phyloP scores from a whole-genome alignment of 2,888 invertebrate genomes.

The Aleiodes testaceus region DNA sequence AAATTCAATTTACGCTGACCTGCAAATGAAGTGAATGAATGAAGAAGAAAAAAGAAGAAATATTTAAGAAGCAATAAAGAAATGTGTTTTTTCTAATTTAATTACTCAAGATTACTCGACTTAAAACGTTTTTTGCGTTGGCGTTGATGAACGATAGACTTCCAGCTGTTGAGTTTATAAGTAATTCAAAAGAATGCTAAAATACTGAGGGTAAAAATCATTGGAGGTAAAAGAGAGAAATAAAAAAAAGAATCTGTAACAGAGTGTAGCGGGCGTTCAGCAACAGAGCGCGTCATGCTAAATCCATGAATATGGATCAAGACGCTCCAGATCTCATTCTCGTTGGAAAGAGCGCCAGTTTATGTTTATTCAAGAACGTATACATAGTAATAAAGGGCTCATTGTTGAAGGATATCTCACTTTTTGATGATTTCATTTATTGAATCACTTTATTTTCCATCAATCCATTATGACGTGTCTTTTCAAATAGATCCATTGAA shows the following conservation, averaged over 20 bases:
- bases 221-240: constrained; percentile 18
- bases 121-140: constrained; percentile 25
- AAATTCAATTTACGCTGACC: not conserved
- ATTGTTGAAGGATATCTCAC: constrained; percentile 33
- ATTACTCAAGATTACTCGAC: constrained; percentile 41
- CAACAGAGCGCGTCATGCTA: constrained; percentile 37
- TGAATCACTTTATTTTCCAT: too few relatives aligned
- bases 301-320: constrained; percentile 44
- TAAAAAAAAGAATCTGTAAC: constrained; percentile 13
- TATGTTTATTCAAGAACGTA: constrained; percentile 60
- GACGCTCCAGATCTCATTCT: constrained; percentile 41
- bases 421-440: constrained; percentile 6
- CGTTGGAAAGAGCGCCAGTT: not conserved
- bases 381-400: constrained; percentile 51
- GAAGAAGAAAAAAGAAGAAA: too few relatives aligned
- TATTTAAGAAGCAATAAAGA: not conserved
- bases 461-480: too few relatives aligned
- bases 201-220: constrained; percentile 1
- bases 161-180: constrained; percentile 37
- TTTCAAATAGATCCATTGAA: too few relatives aligned
- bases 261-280: constrained; percentile 27
- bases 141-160: constrained; percentile 41
- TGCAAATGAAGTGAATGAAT: not conserved
- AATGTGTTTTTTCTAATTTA: constrained; percentile 11
- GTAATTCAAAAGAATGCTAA: constrained; percentile 33